Percentiles rank a stretch among this genome's conserved stretches.
Conservation (phyloP, 2,797 vertebrate species). For the Poeciliopsis infans region DNA sequence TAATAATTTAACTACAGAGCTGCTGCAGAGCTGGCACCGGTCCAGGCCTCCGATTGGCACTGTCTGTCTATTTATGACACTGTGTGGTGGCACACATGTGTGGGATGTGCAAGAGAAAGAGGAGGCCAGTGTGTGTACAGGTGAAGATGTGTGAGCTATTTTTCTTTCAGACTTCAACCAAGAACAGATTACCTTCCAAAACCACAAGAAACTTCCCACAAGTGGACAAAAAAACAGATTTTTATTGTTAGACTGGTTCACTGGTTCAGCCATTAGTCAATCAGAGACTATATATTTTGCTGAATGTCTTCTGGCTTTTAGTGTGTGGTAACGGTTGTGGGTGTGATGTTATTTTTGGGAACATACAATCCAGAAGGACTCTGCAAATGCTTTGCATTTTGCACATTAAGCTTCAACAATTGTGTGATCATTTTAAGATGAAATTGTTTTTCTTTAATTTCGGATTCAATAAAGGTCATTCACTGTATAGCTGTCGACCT, state of each 20-base stretch:
- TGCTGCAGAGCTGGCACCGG: constrained; percentile 85
- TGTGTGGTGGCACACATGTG: constrained; percentile 74
- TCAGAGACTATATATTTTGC: background rate
- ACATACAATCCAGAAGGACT: constrained; percentile 9
- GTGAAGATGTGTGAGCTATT: constrained; percentile 37
- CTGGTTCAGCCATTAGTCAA: constrained; percentile 17
- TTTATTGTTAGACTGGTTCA: constrained; percentile 24
- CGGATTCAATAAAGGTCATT: background rate
- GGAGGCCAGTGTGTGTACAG: constrained; percentile 28
- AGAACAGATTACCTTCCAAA: constrained; percentile 61
- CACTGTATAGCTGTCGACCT: background rate
- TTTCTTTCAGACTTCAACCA: constrained; percentile 58
- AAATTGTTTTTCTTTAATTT: background rate
- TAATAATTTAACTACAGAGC: constrained; percentile 87
- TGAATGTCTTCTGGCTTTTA: constrained; percentile 27
- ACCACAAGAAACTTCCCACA: constrained; percentile 55
- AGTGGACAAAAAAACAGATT: constrained; percentile 14
- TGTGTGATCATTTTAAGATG: background rate
- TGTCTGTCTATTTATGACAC: constrained; percentile 77
- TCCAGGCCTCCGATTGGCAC: constrained; percentile 78
- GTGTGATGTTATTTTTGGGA: constrained; percentile 36
- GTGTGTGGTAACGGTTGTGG: constrained; percentile 40
- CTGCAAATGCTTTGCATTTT: constrained; percentile 20
- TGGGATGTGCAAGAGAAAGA: constrained; percentile 71
- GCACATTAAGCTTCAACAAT: background rate